Evolutionary conservation across 2,797 vertebrate genomes (phyloP), one percentile per base, ranked within the genome.

Genomic region (Potorous gilbertii): DNA sequence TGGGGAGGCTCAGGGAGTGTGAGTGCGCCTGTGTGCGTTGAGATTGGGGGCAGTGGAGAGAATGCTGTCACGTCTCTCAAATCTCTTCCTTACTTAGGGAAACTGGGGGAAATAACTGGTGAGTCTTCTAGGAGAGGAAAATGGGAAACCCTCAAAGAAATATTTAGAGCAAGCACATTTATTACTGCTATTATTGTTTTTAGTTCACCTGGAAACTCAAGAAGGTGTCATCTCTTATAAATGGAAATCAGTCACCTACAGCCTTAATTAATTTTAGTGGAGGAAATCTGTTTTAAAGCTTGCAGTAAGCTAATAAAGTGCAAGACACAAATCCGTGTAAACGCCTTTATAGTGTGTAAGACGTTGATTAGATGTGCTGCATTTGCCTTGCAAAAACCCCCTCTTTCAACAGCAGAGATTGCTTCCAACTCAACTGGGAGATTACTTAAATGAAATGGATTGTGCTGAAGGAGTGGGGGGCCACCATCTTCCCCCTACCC

Each of bases 261-360:
- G 98, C 97, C 98, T 98, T 98, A 98, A 98, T 99, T 98, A 98
- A 98, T 98, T 98, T 98, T 98, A 98, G 98, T 98, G 97, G 96
- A 98, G 97, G 96, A 98, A 97, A 98, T 98, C 97, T 98, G 97
- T 97, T 98, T 98, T 97, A 98, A 97, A 97, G 98, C 98, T 98
- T 98, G 98, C 95, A 98, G 96, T 98, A 98, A 98, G 97, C 98
- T 98, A 98, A 98, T 98, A 98, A 98, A 98, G 93, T 97, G 97
- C 96, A 97, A 98, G 96, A 97, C 97, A 98, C 97, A 98, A 97
- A 98, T 98, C 98, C 96, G 87, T 98, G 97, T 98, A 98, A 98
- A 98, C 97, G 98, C 97, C 97, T 62, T 10, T n/a, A 52, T 92
- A 95, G 81, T 97, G 96, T 98, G 97, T 97, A 98, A 98, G 97